Conservation (phyloP, 2,113 vertebrate genomes). For the Vicugna pacos region DNA sequence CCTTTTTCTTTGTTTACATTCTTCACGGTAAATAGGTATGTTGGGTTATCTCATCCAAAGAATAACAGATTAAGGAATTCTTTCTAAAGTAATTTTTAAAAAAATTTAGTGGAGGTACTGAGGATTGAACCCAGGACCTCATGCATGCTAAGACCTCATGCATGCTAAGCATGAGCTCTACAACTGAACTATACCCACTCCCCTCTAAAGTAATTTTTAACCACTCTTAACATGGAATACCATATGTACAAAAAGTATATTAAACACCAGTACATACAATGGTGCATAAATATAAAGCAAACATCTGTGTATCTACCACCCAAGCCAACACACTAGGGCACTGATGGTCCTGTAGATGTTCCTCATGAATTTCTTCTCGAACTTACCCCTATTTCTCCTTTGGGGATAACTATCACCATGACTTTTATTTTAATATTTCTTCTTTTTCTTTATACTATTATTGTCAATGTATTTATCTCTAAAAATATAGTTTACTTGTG, state of each 20-base stretch:
- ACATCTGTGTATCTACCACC: neutral
- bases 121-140: too few species aligned
- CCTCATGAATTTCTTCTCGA: neutral
- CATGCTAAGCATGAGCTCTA: too few species aligned
- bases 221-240: neutral
- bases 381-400: neutral
- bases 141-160: too few species aligned
- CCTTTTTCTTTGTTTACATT: neutral
- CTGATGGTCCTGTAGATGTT: fast-evolving
- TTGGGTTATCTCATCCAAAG: neutral
- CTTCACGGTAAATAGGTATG: neutral
- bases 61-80: neutral
- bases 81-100: conserved; percentile 31
- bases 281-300: neutral
- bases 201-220: neutral
- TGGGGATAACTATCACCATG: too few species aligned
- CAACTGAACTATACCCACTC: too few species aligned
- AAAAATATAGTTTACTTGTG: neutral
- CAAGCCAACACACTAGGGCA: neutral
- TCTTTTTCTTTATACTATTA: neutral
- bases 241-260: neutral
- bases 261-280: neutral
- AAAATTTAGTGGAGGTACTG: too few species aligned
- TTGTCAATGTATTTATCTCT: neutral
- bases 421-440: neutral